Evolutionary conservation across 2,113 vertebrate genomes (phyloP).

Genomic region (Mus pahari): DNA sequence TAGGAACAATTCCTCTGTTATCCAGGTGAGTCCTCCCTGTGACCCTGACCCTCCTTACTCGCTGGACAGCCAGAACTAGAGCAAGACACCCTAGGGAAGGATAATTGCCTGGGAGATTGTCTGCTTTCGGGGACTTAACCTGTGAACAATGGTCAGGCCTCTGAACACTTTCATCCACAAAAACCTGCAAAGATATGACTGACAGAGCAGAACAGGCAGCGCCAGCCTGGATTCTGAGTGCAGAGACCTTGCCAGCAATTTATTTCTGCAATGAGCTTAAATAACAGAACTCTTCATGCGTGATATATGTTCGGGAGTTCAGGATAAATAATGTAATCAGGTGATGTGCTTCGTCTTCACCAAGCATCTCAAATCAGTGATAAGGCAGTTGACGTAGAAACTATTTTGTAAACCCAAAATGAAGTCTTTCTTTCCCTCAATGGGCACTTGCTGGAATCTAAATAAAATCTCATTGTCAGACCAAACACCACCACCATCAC

Average conservation of each 20-base stretch:
- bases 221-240: not conserved
- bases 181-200: constrained; percentile 13
- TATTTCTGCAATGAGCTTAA: constrained; percentile 46
- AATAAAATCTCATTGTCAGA: not conserved
- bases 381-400: not conserved
- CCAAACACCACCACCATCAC: not conserved
- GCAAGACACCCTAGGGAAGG: not conserved
- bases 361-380: constrained; percentile 14
- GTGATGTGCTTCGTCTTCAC: not conserved
- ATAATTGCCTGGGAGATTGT: not conserved
- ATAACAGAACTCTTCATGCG: not conserved
- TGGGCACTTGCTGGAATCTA: not conserved
- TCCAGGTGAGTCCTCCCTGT: not conserved
- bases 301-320: not conserved
- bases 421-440: not conserved
- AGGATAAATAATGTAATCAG: constrained; percentile 48
- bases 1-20: not conserved
- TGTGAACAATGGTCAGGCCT: not conserved
- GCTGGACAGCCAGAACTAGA: not conserved
- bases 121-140: not conserved
- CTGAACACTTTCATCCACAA: not conserved
- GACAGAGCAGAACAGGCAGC: not conserved
- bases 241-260: constrained; percentile 44
- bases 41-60: not conserved
- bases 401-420: constrained; percentile 48